Conservation (phyloP, 2,888 invertebrate species). For the Nomada goodeniana region DNA sequence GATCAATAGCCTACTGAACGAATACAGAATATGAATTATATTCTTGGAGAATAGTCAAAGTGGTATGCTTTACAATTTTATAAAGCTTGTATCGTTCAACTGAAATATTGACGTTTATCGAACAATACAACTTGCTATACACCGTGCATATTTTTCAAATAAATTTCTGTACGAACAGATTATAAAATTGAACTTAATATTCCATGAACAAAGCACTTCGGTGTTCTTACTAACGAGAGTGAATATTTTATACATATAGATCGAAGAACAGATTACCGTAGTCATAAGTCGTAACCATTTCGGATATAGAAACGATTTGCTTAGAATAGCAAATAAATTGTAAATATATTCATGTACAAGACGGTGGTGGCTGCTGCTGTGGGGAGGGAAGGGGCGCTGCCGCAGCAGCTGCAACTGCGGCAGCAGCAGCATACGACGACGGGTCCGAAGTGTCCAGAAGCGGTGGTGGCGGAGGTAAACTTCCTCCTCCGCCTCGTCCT, state of each 20-base stretch:
- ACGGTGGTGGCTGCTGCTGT: constrained; percentile 81
- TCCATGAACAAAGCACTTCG: constrained; percentile 15
- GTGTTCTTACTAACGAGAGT: constrained; percentile 1
- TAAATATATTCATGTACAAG: constrained; percentile 76
- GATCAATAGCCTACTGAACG: neutral
- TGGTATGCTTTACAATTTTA: constrained; percentile 19
- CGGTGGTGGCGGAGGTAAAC: constrained; percentile 77
- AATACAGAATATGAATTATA: constrained; percentile 7
- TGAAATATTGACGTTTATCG: constrained; percentile 12
- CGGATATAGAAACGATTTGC: constrained; percentile 20
- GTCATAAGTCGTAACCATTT: neutral
- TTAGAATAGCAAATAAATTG: constrained; percentile 35
- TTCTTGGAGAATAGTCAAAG: constrained; percentile 1
- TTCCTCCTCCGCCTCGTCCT: constrained; percentile 88
- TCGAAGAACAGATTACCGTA: neutral
- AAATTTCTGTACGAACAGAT: constrained; percentile 2
- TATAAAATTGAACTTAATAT: constrained; percentile 13
- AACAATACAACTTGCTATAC: neutral
- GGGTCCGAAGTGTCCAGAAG: constrained; percentile 82
- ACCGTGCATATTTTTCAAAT: constrained; percentile 14
- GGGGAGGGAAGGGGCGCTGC: constrained; percentile 83
- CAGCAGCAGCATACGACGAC: constrained; percentile 81
- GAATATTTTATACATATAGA: neutral
- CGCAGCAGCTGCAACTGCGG: constrained; percentile 77
- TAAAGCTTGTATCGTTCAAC: constrained; percentile 45